Conservation (phyloP, 2,113 vertebrate species). For the Bubo scandiacus region DNA sequence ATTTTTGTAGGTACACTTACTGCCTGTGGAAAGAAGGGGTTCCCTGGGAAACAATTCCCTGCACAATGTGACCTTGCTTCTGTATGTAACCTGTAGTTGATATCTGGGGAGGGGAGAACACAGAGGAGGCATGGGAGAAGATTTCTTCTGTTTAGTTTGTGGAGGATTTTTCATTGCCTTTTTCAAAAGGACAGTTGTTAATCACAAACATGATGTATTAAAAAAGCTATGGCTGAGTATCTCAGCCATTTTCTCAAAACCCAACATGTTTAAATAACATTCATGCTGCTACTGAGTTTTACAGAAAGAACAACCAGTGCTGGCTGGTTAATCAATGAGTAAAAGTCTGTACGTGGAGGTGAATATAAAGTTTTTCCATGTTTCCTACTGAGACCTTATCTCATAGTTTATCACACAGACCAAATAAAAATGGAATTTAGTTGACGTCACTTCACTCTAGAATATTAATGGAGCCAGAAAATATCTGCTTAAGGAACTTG, state of each 20-base stretch:
- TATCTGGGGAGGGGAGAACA: neutral
- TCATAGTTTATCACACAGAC: neutral
- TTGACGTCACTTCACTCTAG: neutral
- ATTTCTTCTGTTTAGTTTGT: neutral
- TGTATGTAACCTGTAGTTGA: neutral
- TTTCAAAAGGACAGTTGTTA: neutral
- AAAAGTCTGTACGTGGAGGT: neutral
- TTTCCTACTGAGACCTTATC: neutral
- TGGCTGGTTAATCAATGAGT: neutral
- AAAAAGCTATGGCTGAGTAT: neutral
- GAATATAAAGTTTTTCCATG: neutral
- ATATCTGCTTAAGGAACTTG: neutral
- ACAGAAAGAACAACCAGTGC: neutral
- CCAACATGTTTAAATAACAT: neutral
- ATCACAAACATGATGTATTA: neutral
- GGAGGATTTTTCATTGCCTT: neutral
- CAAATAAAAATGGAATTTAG: slow-evolving; percentile 50
- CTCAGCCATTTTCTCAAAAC: neutral
- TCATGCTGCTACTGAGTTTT: neutral
- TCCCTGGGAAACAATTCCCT: neutral
- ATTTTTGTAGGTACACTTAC: neutral
- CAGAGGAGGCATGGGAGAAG: neutral
- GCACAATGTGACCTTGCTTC: neutral
- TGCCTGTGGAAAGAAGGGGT: neutral
- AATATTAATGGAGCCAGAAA: slow-evolving; percentile 6